Base-by-base conservation (phyloP, 2,888 invertebrate species). In the Xanthorhoe designata region DNA sequence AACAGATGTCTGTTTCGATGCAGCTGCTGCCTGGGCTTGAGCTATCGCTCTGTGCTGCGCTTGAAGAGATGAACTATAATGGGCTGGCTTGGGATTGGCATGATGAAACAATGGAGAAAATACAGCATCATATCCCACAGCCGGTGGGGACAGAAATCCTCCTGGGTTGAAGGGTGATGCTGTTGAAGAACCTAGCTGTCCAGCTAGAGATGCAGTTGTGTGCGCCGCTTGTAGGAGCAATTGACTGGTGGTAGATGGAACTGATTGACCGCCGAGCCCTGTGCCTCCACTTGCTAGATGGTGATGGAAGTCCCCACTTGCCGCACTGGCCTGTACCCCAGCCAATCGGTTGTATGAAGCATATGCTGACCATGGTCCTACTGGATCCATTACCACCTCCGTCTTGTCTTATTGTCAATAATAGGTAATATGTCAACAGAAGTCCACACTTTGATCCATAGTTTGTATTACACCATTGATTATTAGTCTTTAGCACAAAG, bases 281-380 rank as follows among this genome's bases (percentile, higher is more conserved):
- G 93, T 88, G 68, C 94, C 92, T 76, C 94, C 89, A 87, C 95
- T 92, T 84, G 96, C 92, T 85, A 95, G 92, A 87, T 96, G 95
- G 88, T 95, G 95, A 90, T 96, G 94, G 87, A 95, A 94, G 87
- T 96, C 95, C 80, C 95, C 94, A 89, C 95, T 94, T 83, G 95
- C 94, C 87, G 96, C 93, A 86, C 95, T 94, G 79, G 96, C 94
- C 86, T 96, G 95, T 76, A 96, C 95, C 79, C 95, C 95, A 76
- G 96, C 95, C 89, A 97, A 94, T 82, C 97, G 96, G 94, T 97
- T 97, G 94, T 97, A 97, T 79, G 97, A 96, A 86, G 96, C 94
- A 91, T 96, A 96, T 87, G 96, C 96, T 87, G 96, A 95, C 97
- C 97, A 97, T 94, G 97, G 97, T 94, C 97, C 97, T 90, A 96